Percentiles rank a stretch among this genome's conserved stretches.
phyloP scores from a whole-genome alignment of 2,113 vertebrate species.

The Thunnus maccoyii region DNA sequence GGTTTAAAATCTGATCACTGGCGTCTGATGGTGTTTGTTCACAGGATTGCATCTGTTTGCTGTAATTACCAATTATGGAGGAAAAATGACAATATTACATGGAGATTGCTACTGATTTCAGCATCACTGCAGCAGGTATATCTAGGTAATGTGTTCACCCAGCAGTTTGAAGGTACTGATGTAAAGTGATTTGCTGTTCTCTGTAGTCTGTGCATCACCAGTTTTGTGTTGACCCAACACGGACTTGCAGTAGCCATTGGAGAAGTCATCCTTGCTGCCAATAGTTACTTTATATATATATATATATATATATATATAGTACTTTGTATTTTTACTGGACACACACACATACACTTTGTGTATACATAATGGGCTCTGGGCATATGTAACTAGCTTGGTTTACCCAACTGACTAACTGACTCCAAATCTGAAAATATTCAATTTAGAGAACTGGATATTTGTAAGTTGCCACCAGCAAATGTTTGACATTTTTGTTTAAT shows the following conservation, averaged over 20 bases:
- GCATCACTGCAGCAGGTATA: conserved; percentile 20
- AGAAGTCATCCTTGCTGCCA: not conserved
- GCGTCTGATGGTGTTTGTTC: conserved; percentile 55
- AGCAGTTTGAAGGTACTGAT: conserved; percentile 25
- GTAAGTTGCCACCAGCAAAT: too few relatives aligned
- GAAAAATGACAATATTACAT: conserved; percentile 38
- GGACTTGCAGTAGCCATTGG: not conserved
- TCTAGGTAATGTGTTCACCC: conserved; percentile 18
- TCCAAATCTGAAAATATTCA: too few relatives aligned
- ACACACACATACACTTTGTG: too few relatives aligned
- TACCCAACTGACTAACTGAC: too few relatives aligned
- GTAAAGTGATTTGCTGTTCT: conserved; percentile 8
- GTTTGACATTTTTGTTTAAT: too few relatives aligned
- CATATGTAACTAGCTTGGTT: too few relatives aligned
- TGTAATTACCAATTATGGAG: conserved; percentile 56
- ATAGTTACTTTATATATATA: too few relatives aligned
- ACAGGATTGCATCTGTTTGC: conserved; percentile 52
- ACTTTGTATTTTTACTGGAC: too few relatives aligned
- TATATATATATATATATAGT: too few relatives aligned
- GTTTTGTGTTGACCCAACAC: not conserved
- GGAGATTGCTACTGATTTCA: conserved; percentile 32
- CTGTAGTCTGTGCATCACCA: not conserved
- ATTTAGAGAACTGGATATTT: too few relatives aligned
- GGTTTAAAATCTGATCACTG: conserved; percentile 47
- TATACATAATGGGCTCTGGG: too few relatives aligned